These are phyloP conservation scores for Zaprionus gabonicus DNA, from an alignment of 1,140 invertebrate genomes.

Conservation along the genomic window DNA sequence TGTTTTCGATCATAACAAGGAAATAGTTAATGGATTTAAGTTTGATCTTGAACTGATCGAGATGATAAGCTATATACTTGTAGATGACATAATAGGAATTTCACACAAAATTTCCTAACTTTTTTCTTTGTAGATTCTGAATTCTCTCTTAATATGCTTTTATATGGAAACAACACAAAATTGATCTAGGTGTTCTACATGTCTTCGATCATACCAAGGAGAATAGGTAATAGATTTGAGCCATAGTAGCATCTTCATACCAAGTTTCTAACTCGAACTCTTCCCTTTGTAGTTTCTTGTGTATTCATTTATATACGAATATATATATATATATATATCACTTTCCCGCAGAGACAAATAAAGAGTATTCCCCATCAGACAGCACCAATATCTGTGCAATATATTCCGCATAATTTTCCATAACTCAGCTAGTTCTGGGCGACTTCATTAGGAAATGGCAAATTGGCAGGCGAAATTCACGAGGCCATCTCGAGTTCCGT, in stretches of 20 bases:
- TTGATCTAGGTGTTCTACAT: no score
- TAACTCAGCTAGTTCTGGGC: slow-evolving; percentile 14
- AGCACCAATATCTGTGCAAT: no score
- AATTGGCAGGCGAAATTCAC: slow-evolving; percentile 54
- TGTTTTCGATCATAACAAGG: no score
- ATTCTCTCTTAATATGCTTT: not conserved
- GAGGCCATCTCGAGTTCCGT: slow-evolving; percentile 65
- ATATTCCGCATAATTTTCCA: not conserved
- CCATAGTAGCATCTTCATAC: no score
- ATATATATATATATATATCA: not conserved
- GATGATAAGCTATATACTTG: no score
- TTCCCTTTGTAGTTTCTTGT: not conserved
- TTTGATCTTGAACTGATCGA: no score
- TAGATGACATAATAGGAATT: no score
- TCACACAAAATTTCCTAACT: not conserved
- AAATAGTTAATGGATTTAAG: no score
- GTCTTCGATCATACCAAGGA: no score
- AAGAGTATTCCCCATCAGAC: not conserved
- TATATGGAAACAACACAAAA: no score
- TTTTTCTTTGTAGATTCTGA: not conserved
- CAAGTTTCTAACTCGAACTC: no score
- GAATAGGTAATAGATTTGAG: no score
- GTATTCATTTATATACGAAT: not conserved
- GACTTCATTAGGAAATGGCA: slow-evolving; percentile 44
- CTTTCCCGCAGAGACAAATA: not conserved